Conservation (phyloP, 2,797 vertebrate genomes). For the Peromyscus aztecus region DNA sequence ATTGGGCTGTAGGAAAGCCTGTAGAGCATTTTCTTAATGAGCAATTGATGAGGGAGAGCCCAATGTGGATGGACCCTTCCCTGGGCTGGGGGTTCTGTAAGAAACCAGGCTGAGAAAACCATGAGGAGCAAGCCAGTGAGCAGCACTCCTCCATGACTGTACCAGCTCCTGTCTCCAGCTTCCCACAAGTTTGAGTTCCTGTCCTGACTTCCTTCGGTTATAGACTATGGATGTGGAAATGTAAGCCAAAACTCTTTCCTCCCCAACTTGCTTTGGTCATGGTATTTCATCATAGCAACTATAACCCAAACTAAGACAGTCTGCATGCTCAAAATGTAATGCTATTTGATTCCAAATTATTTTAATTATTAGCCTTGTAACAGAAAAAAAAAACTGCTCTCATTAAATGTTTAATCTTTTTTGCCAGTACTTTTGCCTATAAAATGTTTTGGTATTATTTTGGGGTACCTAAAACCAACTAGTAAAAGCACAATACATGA, state of each 20-base stretch:
- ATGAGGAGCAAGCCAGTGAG: too few species aligned
- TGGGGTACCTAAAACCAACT: background rate
- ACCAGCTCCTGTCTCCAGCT: background rate
- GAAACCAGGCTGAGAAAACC: too few species aligned
- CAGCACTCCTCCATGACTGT: background rate
- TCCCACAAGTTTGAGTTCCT: background rate
- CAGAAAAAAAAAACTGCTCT: slow-evolving; percentile 53
- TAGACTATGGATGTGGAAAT: background rate
- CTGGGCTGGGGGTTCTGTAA: background rate
- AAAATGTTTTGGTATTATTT: slow-evolving; percentile 19
- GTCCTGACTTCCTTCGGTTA: background rate
- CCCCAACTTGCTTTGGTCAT: background rate
- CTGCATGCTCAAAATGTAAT: slow-evolving; percentile 15
- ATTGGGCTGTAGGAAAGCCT: background rate
- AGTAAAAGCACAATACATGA: background rate
- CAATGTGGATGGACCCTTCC: background rate
- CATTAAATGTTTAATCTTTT: background rate
- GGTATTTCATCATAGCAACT: background rate
- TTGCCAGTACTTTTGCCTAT: background rate
- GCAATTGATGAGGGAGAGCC: background rate
- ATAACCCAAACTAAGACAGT: background rate
- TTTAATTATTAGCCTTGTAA: slow-evolving; percentile 33
- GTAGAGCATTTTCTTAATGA: background rate
- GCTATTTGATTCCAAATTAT: slow-evolving; percentile 5
- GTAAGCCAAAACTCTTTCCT: background rate